Base-by-base conservation (phyloP, 2,888 invertebrate species). In the Nematopogon swammerdamellus region DNA sequence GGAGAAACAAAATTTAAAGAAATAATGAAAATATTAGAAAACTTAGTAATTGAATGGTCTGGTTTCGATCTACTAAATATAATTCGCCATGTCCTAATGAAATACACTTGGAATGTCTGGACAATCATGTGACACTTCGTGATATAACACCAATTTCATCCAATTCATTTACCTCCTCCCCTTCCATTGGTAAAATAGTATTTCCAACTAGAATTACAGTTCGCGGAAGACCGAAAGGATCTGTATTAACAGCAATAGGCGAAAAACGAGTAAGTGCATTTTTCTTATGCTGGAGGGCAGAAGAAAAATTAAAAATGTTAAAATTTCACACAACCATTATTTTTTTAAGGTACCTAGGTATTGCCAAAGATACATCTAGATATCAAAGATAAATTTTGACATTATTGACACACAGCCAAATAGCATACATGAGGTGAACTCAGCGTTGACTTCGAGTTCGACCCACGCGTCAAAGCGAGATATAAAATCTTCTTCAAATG, bases 1-100 rank as follows among this genome's bases (percentile, higher is more conserved):
- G 47, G 47, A n/a, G 47, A 47, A 47, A 8, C 3, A 2, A 20
- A 30, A 29, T 47, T 47, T 47, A 47, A 47, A 19, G 29, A 47
- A 6, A n/a, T 3, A n/a, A 16, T 47, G 2, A 5, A 20, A 6
- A n/a, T 47, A 16, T 18, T 47, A 16, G 16, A 47, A 18, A 20
- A 25, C 5, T 19, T 47, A n/a, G 29, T 47, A n/a, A 14, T 19
- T 20, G 14, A 47, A 5, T 47, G 47, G 47, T 20, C 47, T 20
- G 47, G 25, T 18, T 14, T 11, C 19, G 14, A 20, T 18, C 3
- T 47, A 2, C 19, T 14, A 20, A 14, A 20, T 17, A n/a, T 29
- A n/a, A 47, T 20, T n/a, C 19, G n/a, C n/a, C n/a, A n/a, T n/a
- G n/a, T n/a, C n/a, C n/a, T n/a, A n/a, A n/a, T n/a, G n/a, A n/a